A percentile compares a stretch with the other conserved stretches of the same genome.
These are phyloP conservation scores for Phoebastria nigripes DNA, from an alignment of 2,797 vertebrate species.

Conservation along the genomic window DNA sequence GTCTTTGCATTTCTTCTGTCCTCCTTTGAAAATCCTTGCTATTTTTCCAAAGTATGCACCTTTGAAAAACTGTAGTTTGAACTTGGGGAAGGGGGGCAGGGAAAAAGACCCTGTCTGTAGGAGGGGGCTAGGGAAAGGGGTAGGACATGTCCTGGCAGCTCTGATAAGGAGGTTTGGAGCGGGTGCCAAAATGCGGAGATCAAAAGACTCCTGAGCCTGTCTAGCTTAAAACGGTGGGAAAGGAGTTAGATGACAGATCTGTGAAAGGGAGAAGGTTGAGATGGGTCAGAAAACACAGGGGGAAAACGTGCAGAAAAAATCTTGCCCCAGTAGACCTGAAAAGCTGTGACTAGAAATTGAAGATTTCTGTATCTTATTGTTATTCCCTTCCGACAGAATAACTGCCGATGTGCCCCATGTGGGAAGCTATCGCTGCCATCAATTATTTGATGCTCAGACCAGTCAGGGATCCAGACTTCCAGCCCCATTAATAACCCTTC, in stretches of 20 bases:
- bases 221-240: not conserved
- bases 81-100: fast-evolving
- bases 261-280: not conserved
- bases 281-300: not conserved
- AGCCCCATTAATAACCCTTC: not conserved
- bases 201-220: not conserved
- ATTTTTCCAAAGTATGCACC: not conserved
- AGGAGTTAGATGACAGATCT: too few relatives aligned
- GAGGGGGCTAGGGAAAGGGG: not conserved
- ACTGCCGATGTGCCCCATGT: fast-evolving
- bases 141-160: not conserved
- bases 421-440: not conserved
- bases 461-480: not conserved
- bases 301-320: not conserved
- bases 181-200: fast-evolving
- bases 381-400: not conserved
- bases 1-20: not conserved
- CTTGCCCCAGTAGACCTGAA: not conserved
- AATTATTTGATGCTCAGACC: not conserved
- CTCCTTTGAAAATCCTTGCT: not conserved
- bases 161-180: not conserved
- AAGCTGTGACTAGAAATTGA: not conserved
- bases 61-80: not conserved
- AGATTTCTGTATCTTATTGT: not conserved
- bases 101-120: not conserved